phyloP scores from a whole-genome alignment of 2,888 invertebrate genomes.

The Epirrita christyi region DNA sequence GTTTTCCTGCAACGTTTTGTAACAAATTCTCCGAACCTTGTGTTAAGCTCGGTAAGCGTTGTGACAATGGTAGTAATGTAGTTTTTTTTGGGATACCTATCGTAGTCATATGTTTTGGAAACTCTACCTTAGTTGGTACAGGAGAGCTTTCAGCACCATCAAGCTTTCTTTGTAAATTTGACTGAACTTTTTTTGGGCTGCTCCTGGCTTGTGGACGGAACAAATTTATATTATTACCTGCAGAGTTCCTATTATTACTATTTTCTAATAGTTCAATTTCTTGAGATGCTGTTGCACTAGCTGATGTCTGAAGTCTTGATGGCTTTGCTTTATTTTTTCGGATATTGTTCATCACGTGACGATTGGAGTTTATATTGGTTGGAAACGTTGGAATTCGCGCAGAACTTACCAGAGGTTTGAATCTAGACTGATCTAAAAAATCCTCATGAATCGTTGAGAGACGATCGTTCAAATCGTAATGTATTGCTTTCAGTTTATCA shows the following conservation, averaged over 20 bases:
- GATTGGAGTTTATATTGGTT: constrained; percentile 15
- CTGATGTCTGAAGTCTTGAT: constrained; percentile 26
- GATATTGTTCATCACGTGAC: constrained; percentile 24
- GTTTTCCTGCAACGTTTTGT: constrained; percentile 21
- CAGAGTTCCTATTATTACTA: neutral
- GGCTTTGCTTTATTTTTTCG: constrained; percentile 30
- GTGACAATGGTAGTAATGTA: constrained; percentile 29
- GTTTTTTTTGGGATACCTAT: constrained; percentile 9
- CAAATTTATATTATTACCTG: constrained; percentile 1
- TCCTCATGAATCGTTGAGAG: constrained; percentile 57
- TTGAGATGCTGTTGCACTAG: constrained; percentile 24
- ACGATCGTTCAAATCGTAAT: constrained; percentile 65
- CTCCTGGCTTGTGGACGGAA: constrained; percentile 10
- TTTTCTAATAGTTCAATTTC: constrained; percentile 16
- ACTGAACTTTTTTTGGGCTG: constrained; percentile 8
- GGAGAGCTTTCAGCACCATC: constrained; percentile 49
- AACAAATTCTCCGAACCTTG: constrained; percentile 13
- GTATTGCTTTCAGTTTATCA: constrained; percentile 65
- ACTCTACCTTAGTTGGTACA: constrained; percentile 44
- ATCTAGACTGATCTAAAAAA: constrained; percentile 50
- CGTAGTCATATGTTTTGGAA: constrained; percentile 41
- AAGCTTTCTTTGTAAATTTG: constrained; percentile 10
- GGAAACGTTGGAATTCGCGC: constrained; percentile 12
- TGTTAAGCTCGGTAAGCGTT: constrained; percentile 31
- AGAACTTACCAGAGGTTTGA: constrained; percentile 35